These are phyloP conservation scores for Sternarchorhynchus goeldii DNA, from an alignment of 2,797 vertebrate genomes.

Conservation along the genomic window DNA sequence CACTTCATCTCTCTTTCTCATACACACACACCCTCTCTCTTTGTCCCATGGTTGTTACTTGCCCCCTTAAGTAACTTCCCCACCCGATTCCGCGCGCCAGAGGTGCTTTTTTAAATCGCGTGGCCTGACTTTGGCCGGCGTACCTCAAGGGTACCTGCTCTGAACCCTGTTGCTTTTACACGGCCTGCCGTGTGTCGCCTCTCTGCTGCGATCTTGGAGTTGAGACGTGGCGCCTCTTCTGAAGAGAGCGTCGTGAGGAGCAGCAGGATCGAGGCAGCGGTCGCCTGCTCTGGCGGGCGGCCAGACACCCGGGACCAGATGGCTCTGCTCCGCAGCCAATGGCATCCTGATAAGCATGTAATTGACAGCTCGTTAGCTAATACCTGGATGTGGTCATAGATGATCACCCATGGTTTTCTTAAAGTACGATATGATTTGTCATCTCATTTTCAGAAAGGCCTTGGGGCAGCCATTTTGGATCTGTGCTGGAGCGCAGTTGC, in stretches of 20 bases:
- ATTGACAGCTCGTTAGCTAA: conserved; percentile 46
- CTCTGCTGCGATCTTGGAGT: conserved; percentile 18
- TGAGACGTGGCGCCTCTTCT: conserved; percentile 30
- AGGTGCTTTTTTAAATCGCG: not conserved
- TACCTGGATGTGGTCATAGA: conserved; percentile 23
- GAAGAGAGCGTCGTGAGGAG: conserved; percentile 34
- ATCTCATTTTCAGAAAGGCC: conserved; percentile 11
- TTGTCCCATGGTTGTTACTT: not conserved
- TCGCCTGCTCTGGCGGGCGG: conserved; percentile 47
- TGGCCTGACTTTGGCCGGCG: conserved; percentile 16
- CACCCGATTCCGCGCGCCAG: conserved; percentile 20
- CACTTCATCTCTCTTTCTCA: not conserved
- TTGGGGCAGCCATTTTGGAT: conserved; percentile 13
- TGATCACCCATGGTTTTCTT: conserved; percentile 34
- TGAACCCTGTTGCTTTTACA: conserved; percentile 11
- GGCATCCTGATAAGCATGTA: conserved; percentile 40
- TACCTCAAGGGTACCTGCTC: conserved; percentile 12
- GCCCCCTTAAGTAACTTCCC: conserved; percentile 22
- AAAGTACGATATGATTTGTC: conserved; percentile 40
- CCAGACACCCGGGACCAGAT: conserved; percentile 54
- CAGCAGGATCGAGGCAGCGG: conserved; percentile 49
- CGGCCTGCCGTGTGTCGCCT: not conserved
- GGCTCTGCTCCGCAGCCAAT: conserved; percentile 40
- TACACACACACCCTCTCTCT: conserved; percentile 8
- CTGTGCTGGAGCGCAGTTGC: not conserved